phyloP scores from a whole-genome alignment of 2,113 vertebrate genomes.

The Thamnaconus septentrionalis region DNA sequence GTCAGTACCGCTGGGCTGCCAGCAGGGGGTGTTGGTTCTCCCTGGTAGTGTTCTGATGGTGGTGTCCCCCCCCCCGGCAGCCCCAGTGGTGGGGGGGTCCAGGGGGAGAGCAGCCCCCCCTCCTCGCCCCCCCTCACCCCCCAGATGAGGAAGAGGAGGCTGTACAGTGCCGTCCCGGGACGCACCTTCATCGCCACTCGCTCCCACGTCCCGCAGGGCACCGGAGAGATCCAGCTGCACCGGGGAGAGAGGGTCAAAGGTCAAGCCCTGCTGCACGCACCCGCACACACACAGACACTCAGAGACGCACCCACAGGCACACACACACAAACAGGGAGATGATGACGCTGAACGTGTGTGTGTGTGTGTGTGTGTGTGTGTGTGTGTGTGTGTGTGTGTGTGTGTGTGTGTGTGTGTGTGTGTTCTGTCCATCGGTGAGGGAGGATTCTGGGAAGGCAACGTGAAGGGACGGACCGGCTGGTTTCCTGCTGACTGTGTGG shows the following conservation, averaged over 20 bases:
- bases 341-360: no score
- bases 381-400: conserved; percentile 53
- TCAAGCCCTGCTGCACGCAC: conserved; percentile 57
- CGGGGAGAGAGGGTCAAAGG: conserved; percentile 94
- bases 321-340: neutral
- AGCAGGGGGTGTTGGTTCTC: neutral
- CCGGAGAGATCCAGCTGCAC: conserved; percentile 93
- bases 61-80: conserved; percentile 54
- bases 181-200: conserved; percentile 92
- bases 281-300: no score
- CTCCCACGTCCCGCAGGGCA: conserved; percentile 86
- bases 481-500: conserved; percentile 98
- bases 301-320: no score
- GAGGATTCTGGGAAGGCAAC: conserved; percentile 95
- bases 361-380: no score
- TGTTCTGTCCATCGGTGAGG: conserved; percentile 95
- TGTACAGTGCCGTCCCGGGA: conserved; percentile 93
- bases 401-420: conserved; percentile 19
- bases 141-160: conserved; percentile 88
- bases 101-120: conserved; percentile 77
- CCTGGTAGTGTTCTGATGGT: neutral
- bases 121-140: conserved; percentile 76
- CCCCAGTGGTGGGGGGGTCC: conserved; percentile 77
- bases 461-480: conserved; percentile 95
- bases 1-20: neutral